These are phyloP conservation scores for Microtus richardsoni DNA, from an alignment of 2,113 vertebrate species.

Conservation along the genomic window DNA sequence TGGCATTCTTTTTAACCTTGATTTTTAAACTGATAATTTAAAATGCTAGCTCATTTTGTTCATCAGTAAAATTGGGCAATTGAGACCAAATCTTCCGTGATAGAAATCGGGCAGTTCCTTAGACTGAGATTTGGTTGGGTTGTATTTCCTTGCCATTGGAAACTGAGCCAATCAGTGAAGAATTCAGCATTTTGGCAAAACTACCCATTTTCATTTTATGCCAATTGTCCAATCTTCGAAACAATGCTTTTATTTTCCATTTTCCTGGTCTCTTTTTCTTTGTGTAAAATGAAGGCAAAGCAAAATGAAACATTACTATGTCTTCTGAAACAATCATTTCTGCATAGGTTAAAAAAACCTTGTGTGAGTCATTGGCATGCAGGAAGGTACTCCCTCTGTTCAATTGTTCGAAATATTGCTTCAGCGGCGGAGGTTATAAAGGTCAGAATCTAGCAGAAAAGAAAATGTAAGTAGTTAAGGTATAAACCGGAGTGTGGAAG, in stretches of 20 bases:
- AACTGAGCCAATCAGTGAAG: conserved; percentile 42
- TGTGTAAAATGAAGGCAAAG: conserved; percentile 60
- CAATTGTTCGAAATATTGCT: conserved; percentile 29
- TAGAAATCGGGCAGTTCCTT: conserved; percentile 40
- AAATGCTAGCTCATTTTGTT: conserved; percentile 58
- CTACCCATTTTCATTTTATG: conserved; percentile 66
- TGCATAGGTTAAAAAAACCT: background rate
- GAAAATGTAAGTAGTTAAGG: background rate
- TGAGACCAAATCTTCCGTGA: conserved; percentile 32
- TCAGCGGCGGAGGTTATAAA: background rate
- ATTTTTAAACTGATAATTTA: conserved; percentile 58
- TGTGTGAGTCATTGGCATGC: background rate
- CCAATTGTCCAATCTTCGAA: conserved; percentile 59
- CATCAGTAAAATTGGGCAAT: conserved; percentile 12
- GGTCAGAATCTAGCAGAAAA: conserved; percentile 9
- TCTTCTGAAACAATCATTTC: background rate
- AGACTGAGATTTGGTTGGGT: conserved; percentile 34
- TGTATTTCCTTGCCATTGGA: conserved; percentile 37
- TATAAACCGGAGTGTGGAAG: background rate
- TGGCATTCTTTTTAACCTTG: conserved; percentile 18
- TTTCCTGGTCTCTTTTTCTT: conserved; percentile 51
- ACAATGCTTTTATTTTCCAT: conserved; percentile 62
- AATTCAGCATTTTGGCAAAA: conserved; percentile 61
- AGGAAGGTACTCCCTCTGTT: background rate
- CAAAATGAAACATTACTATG: conserved; percentile 47